These are phyloP conservation scores for Volucella bombylans DNA, from an alignment of 2,888 invertebrate genomes.

Conservation along the genomic window DNA sequence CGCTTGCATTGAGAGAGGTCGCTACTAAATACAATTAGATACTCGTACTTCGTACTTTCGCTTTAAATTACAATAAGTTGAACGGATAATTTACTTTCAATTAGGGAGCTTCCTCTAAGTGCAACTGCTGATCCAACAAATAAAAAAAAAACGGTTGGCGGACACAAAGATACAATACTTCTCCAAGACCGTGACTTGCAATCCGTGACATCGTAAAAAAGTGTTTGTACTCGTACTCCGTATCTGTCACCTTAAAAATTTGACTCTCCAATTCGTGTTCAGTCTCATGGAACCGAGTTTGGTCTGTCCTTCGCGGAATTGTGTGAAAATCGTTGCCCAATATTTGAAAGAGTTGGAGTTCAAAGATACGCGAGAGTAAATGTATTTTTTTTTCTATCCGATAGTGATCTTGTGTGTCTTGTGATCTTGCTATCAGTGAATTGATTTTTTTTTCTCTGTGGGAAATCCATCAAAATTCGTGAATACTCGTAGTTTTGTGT, in stretches of 20 bases:
- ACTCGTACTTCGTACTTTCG: too few relatives aligned
- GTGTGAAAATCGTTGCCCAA: constrained; percentile 4
- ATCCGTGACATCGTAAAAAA: constrained; percentile 11
- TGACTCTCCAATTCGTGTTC: neutral
- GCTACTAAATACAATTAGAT: too few relatives aligned
- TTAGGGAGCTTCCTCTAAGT: too few relatives aligned
- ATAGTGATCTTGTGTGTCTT: constrained; percentile 3
- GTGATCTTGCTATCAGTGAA: constrained; percentile 1
- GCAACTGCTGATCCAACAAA: too few relatives aligned
- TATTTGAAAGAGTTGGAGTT: constrained; percentile 10
- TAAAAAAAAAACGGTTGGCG: too few relatives aligned
- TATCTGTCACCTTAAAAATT: neutral
- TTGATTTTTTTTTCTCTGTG: neutral
- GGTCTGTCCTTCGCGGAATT: neutral
- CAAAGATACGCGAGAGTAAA: constrained; percentile 5
- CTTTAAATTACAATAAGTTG: too few relatives aligned
- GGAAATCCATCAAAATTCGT: neutral
- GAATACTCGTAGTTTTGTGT: neutral
- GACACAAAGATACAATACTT: too few relatives aligned
- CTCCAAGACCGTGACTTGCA: neutral
- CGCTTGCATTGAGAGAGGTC: constrained; percentile 7
- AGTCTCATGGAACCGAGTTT: constrained; percentile 5
- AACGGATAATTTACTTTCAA: too few relatives aligned
- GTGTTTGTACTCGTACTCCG: too few relatives aligned
- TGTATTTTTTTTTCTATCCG: constrained; percentile 1